Conservation (phyloP, 2,113 vertebrate genomes). For the Machaerirhynchus nigripectus region DNA sequence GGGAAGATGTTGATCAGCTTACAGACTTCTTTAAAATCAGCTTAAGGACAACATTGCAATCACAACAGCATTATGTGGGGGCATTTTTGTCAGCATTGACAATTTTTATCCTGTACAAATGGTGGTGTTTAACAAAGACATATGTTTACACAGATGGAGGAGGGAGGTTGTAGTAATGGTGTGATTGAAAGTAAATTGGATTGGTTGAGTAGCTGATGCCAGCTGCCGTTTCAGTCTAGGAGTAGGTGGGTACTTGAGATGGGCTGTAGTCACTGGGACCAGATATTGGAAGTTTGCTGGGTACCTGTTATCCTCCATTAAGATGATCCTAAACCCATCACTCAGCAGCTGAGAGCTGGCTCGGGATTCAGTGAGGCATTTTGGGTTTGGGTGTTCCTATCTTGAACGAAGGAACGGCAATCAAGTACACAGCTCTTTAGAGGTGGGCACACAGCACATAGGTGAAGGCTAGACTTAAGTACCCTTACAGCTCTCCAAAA, state of each 20-base stretch:
- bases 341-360: neutral
- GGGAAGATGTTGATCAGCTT: slow-evolving; percentile 36
- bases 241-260: slow-evolving; percentile 46
- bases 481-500: neutral
- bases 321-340: neutral
- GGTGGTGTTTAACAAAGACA: slow-evolving; percentile 68
- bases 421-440: neutral
- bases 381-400: neutral
- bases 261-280: neutral
- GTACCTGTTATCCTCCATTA: neutral
- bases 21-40: slow-evolving; percentile 53
- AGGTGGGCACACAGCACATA: fast-evolving
- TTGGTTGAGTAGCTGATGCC: slow-evolving; percentile 59
- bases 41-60: slow-evolving; percentile 49
- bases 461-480: neutral
- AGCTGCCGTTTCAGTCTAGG: slow-evolving; percentile 44
- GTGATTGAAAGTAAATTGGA: slow-evolving; percentile 63
- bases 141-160: slow-evolving; percentile 66
- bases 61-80: slow-evolving; percentile 62
- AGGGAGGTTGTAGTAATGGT: slow-evolving; percentile 67
- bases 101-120: slow-evolving; percentile 66
- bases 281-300: neutral
- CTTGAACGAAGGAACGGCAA: neutral
- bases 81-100: slow-evolving; percentile 65
- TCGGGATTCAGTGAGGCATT: neutral